A percentile compares a stretch with the other conserved stretches of the same genome.
Conservation (phyloP, 37 sponge, comb jelly and placozoan genomes). For the Cliona cf. orientalis region DNA sequence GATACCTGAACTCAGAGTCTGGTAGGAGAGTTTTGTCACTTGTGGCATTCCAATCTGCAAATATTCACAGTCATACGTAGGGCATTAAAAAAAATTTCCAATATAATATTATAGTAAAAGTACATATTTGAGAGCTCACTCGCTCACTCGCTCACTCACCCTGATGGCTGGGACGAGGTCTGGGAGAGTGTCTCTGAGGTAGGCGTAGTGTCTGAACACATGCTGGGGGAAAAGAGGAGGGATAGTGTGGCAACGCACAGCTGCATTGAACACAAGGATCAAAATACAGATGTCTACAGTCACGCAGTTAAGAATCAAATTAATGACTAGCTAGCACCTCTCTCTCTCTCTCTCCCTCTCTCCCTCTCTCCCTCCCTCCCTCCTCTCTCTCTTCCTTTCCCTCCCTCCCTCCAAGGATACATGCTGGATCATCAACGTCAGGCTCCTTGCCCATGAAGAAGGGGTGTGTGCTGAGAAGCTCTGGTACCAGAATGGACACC, state of each 20-base stretch:
- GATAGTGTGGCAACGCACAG: conserved; percentile 64
- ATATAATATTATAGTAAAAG: background rate
- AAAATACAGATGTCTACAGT: conserved; percentile 77
- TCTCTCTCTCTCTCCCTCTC: too few species aligned
- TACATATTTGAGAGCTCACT: background rate
- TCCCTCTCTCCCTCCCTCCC: too few species aligned
- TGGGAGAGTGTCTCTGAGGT: conserved; percentile 85
- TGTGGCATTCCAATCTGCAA: too few species aligned
- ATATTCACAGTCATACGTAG: too few species aligned
- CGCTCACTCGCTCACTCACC: conserved; percentile 19
- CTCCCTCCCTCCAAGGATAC: conserved; percentile 77
- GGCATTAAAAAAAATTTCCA: background rate
- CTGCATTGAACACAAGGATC: conserved; percentile 92
- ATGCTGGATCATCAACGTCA: conserved; percentile 89
- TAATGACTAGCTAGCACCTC: too few species aligned
- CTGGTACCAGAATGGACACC: conserved; percentile 66
- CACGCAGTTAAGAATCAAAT: background rate
- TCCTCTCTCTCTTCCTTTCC: too few species aligned
- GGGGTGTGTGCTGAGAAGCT: conserved; percentile 85
- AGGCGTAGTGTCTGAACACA: conserved; percentile 83
- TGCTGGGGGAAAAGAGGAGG: conserved; percentile 80
- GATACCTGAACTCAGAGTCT: too few species aligned
- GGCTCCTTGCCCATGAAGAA: conserved; percentile 91
- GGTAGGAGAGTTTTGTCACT: too few species aligned
- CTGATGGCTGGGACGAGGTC: conserved; percentile 71